Conservation (phyloP, 2,113 vertebrate genomes). For the Ceyx cyanopectus region DNA sequence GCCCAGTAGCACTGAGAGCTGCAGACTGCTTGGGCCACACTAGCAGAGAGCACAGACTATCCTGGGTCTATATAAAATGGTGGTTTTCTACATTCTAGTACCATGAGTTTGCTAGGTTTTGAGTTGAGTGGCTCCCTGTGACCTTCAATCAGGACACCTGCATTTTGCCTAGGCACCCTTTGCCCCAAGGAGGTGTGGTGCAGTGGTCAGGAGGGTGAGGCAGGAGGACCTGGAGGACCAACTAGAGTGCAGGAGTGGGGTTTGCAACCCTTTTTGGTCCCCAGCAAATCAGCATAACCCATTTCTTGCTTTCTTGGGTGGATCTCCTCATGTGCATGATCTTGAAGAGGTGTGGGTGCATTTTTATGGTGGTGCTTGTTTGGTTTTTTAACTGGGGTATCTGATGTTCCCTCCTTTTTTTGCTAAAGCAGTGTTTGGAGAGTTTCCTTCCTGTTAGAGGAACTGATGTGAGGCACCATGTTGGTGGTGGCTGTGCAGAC, state of each 20-base stretch:
- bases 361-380: neutral
- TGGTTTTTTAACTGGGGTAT: neutral
- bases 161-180: neutral
- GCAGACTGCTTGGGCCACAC: neutral
- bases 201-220: neutral
- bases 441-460: conserved; percentile 9
- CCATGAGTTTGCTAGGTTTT: neutral
- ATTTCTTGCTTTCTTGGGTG: neutral
- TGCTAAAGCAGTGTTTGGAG: neutral
- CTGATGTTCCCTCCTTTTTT: neutral
- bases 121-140: neutral
- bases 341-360: neutral
- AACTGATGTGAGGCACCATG: neutral
- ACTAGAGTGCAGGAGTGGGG: neutral
- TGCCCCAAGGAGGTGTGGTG: accelerated
- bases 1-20: no score
- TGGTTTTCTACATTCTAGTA: neutral
- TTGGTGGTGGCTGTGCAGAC: neutral
- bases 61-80: neutral
- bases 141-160: neutral
- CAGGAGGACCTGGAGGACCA: neutral
- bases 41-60: neutral
- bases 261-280: neutral
- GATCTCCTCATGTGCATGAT: neutral
- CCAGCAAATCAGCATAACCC: no score